Evolutionary conservation across 2,888 invertebrate species (phyloP).

Genomic region (Priapulus caudatus): DNA sequence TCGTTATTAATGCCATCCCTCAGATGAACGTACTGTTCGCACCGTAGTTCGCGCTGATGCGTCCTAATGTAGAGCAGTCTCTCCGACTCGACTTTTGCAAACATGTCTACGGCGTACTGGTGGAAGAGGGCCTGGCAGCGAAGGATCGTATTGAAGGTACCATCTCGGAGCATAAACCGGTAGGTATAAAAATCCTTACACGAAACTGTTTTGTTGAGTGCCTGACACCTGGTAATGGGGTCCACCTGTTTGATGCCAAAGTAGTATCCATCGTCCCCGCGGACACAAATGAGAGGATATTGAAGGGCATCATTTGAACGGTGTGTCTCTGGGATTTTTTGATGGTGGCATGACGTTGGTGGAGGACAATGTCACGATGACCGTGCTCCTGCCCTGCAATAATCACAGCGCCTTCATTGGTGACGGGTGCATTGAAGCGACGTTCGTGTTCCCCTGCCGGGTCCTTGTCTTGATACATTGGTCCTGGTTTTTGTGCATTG

Average conservation of each 20-base stretch:
- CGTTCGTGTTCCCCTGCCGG: slow-evolving; percentile 14
- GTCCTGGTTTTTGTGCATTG: too few species aligned
- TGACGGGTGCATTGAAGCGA: slow-evolving; percentile 20
- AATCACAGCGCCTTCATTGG: slow-evolving; percentile 23
- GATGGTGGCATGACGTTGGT: slow-evolving; percentile 22
- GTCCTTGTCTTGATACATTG: slow-evolving; percentile 15
- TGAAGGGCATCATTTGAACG: slow-evolving; percentile 33
- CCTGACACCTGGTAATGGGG: slow-evolving; percentile 21
- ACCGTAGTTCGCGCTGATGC: too few species aligned
- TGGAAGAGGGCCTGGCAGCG: slow-evolving; percentile 27
- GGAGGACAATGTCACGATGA: slow-evolving; percentile 31
- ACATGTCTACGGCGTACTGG: slow-evolving; percentile 35
- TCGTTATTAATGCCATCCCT: slow-evolving; percentile 5
- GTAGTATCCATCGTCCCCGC: slow-evolving; percentile 22
- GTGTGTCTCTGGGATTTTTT: slow-evolving; percentile 30
- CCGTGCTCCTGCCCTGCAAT: slow-evolving; percentile 19
- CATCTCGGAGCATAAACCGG: slow-evolving; percentile 12
- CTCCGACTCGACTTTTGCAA: slow-evolving; percentile 34
- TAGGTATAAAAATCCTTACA: slow-evolving; percentile 19
- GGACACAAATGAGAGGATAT: slow-evolving; percentile 35
- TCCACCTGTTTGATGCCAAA: slow-evolving; percentile 12
- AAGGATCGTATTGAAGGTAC: slow-evolving; percentile 25
- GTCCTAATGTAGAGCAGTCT: slow-evolving; percentile 27
- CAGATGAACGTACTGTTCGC: too few species aligned
- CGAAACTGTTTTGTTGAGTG: too few species aligned